phyloP scores from a whole-genome alignment of 1,140 invertebrate species.

The Aphidius gifuensis region DNA sequence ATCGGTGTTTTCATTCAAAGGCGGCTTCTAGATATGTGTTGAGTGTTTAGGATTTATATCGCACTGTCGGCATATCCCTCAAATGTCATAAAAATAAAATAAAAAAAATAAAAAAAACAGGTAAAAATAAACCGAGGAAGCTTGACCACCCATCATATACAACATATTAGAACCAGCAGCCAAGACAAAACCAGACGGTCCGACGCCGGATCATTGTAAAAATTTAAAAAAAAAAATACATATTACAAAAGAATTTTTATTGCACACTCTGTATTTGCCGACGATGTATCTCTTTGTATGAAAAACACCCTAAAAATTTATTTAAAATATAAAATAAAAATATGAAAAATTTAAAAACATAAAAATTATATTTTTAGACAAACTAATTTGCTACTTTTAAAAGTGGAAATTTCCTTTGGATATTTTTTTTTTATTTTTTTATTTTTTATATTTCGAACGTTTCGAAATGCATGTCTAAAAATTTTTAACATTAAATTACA shows the following conservation, averaged over 20 bases:
- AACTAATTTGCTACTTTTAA: too few relatives aligned
- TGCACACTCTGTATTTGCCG: constrained; percentile 21
- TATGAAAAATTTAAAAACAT: too few relatives aligned
- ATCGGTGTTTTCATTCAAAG: too few relatives aligned
- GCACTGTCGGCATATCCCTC: constrained; percentile 3
- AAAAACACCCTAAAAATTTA: constrained; percentile 1
- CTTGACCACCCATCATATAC: constrained; percentile 15
- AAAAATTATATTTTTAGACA: too few relatives aligned
- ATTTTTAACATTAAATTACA: constrained; percentile 20
- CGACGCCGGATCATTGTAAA: constrained; percentile 35
- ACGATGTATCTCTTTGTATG: constrained; percentile 5
- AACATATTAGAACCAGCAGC: constrained; percentile 21
- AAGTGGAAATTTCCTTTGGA: neutral
- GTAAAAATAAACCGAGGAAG: neutral
- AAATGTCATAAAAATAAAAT: constrained; percentile 16
- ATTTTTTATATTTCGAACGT: constrained; percentile 6
- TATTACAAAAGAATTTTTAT: constrained; percentile 49
- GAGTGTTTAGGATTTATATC: constrained; percentile 5
- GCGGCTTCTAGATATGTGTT: neutral
- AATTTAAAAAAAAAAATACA: constrained; percentile 42
- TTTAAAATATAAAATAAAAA: neutral
- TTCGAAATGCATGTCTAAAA: neutral
- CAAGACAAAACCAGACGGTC: constrained; percentile 26
- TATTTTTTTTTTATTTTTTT: neutral
- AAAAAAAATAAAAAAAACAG: neutral